Base-by-base conservation (phyloP, 2,888 invertebrate species). In the Apantesis nais region DNA sequence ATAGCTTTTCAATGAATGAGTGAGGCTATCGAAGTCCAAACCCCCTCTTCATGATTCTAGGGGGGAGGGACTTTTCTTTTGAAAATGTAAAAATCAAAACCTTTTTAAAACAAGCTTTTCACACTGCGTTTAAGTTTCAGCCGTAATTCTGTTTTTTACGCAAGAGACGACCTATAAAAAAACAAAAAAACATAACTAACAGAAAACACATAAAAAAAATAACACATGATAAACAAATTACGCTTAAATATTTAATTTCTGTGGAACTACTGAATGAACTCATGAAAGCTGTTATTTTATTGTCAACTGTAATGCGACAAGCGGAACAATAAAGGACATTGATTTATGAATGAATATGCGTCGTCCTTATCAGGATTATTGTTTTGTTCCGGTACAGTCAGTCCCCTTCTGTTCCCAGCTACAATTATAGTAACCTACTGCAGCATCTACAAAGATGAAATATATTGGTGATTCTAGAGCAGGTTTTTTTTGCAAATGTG, bases 331-430 rank as follows among this genome's bases (percentile, higher is more conserved):
- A 29, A 39, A 41, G 62, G 44, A 66, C 44, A 58, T 61, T 62
- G 52, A 66, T 70, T 69, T 66, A 72, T 60, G 37, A 74, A 80
- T 74, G 66, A 60, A 71, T 72, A 58, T 67, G 81, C 79, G 74
- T 74, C 66, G 70, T 65, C 68, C 39, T 41, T 22, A 25, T n/a
- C 22, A 44, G 19, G 48, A 41, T 81, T 71, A 81, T 81, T 78
- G 74, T 67, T 52, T 65, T 22, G 74, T 78, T 81, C 81, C 81
- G 77, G 76, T 67, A 66, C 64, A 67, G 48, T 64, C 48, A 29
- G 48, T 77, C 76, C 81, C 79, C 77, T 67, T 55, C 29, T 52
- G 67, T 75, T 77, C 76, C 64, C 73, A 74, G 65, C 70, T 44
- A 34, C 66, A 25, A 73, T 67, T 58, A 66, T 61, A 60, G 16